These are phyloP conservation scores for Anolis apletophallus DNA, from an alignment of 2,797 vertebrate species.

Conservation along the genomic window DNA sequence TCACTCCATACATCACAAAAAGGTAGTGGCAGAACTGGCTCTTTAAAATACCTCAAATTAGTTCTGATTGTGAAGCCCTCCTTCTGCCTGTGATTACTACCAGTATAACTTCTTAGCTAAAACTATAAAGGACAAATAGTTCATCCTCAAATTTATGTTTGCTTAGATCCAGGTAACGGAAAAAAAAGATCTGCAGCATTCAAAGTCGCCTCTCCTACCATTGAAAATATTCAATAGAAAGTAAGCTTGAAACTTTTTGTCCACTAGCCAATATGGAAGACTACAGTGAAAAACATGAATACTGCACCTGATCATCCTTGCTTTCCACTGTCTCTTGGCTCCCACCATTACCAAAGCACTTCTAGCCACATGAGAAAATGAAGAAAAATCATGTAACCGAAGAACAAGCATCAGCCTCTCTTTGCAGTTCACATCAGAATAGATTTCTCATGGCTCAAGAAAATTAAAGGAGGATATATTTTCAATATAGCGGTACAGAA, in stretches of 20 bases:
- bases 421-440: not conserved
- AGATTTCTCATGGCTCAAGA: not conserved
- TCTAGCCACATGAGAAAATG: not conserved
- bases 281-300: not conserved
- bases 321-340: not conserved
- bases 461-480: not conserved
- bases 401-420: not conserved
- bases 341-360: not conserved
- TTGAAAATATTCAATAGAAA: not conserved
- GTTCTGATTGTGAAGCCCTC: not conserved
- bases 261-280: not conserved
- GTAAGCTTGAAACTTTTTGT: not conserved
- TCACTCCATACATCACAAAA: not conserved
- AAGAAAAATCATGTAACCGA: not conserved
- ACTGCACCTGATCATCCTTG: not conserved
- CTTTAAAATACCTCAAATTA: not conserved
- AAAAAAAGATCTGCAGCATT: not conserved
- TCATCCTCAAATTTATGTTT: not conserved
- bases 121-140: not conserved
- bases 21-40: not conserved
- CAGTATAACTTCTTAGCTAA: not conserved
- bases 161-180: not conserved
- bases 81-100: not conserved
- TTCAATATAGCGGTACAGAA: not conserved
- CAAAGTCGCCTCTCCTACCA: not conserved